These are phyloP conservation scores for Chloroceryle aenea DNA, from an alignment of 2,113 vertebrate genomes.

Conservation along the genomic window DNA sequence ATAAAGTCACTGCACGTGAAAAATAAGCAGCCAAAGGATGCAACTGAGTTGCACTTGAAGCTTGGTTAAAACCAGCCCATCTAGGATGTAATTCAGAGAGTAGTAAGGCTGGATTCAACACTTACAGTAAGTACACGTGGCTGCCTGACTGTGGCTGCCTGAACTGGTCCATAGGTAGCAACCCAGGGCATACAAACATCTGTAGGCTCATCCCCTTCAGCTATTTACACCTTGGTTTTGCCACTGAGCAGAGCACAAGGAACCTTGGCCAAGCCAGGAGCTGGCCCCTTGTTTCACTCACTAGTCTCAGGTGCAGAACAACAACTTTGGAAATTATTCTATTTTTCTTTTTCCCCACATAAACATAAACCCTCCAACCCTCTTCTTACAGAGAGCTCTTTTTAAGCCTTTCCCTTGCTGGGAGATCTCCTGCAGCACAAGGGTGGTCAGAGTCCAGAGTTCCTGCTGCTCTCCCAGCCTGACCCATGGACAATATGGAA, in stretches of 20 bases:
- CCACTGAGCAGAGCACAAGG: not conserved
- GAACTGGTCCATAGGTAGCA: not conserved
- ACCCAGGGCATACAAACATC: not conserved
- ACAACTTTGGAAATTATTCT: not conserved
- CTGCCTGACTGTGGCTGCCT: not conserved
- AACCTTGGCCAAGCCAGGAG: no score
- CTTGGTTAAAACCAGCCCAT: not conserved
- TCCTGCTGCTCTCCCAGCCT: no score
- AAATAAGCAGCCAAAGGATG: not conserved
- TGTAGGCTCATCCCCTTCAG: not conserved
- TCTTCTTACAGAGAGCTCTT: no score
- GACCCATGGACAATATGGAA: not conserved
- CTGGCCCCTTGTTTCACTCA: not conserved
- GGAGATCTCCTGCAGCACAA: no score
- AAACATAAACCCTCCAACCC: not conserved
- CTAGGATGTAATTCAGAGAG: not conserved
- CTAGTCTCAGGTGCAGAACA: fast-evolving
- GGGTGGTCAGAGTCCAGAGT: not conserved
- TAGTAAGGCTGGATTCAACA: not conserved
- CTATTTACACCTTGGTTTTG: not conserved
- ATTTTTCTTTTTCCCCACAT: not conserved
- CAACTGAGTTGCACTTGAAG: not conserved
- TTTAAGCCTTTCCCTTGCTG: no score
- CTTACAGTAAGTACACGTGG: not conserved
- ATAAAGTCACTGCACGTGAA: not conserved